A percentile compares a stretch with the other conserved stretches of the same genome.
Conservation (phyloP, 2,797 vertebrate species). For the Periophthalmus magnuspinnatus region DNA sequence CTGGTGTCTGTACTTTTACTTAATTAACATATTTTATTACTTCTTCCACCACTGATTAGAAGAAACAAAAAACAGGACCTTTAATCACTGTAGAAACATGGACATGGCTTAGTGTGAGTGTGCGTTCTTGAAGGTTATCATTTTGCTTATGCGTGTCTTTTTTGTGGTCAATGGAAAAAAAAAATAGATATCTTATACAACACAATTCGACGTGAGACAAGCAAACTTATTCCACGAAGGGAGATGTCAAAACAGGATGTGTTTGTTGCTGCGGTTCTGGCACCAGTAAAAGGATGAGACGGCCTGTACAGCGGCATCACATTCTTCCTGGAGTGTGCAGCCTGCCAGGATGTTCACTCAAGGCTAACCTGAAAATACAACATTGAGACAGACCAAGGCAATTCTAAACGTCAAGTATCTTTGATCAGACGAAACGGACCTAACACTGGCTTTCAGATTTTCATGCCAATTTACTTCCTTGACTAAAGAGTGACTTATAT, state of each 20-base stretch:
- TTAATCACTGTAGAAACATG: background rate
- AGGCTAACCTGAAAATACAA: background rate
- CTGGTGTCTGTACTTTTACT: too few species aligned
- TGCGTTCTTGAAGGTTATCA: background rate
- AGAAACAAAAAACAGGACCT: too few species aligned
- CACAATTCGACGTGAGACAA: background rate
- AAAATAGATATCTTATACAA: background rate
- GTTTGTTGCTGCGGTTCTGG: background rate
- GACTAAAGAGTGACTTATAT: background rate
- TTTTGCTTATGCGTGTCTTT: background rate
- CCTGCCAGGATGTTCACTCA: conserved; percentile 10
- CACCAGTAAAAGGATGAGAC: conserved; percentile 6
- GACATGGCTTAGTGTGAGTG: background rate
- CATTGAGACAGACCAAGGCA: background rate
- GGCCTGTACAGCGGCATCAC: background rate
- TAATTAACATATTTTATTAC: too few species aligned
- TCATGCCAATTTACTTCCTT: background rate
- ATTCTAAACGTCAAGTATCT: background rate
- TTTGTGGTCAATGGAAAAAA: background rate
- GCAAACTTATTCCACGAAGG: background rate
- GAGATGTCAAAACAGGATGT: conserved; percentile 5
- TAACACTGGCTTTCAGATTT: background rate
- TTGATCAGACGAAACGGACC: background rate
- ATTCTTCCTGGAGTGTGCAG: background rate
- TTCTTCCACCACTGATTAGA: too few species aligned